A percentile compares a stretch with the other conserved stretches of the same genome.
phyloP scores from a whole-genome alignment of 2,888 invertebrate genomes.

The Liposcelis brunnea region DNA sequence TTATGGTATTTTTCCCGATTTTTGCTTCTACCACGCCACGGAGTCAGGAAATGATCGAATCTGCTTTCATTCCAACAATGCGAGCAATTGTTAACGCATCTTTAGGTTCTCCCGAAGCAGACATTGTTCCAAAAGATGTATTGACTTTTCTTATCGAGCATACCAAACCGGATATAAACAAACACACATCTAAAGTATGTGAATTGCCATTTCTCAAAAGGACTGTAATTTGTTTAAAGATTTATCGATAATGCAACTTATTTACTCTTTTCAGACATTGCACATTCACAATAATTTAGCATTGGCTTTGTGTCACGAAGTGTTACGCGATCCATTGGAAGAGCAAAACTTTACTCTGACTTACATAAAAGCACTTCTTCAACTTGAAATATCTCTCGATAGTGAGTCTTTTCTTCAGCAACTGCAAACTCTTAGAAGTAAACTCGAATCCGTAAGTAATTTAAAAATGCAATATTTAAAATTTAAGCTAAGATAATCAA shows the following conservation, averaged over 20 bases:
- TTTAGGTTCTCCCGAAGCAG: conserved; percentile 4
- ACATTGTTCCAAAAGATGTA: background rate
- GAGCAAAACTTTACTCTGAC: background rate
- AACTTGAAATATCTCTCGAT: background rate
- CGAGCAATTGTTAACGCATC: background rate
- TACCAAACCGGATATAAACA: background rate
- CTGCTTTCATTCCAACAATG: conserved; percentile 4
- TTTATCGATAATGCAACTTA: no score
- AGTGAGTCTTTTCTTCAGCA: background rate
- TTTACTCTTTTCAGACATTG: conserved; percentile 1
- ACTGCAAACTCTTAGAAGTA: background rate
- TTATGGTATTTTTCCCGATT: conserved; percentile 4
- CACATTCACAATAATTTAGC: conserved; percentile 4
- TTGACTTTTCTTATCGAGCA: background rate
- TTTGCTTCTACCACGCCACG: background rate
- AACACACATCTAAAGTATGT: background rate
- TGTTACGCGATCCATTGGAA: background rate
- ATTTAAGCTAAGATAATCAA: no score
- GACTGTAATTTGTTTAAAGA: no score
- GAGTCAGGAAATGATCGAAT: conserved; percentile 7
- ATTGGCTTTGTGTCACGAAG: background rate
- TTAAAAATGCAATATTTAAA: no score
- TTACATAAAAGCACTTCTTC: background rate
- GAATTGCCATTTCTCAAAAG: background rate
- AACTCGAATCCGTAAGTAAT: background rate